Evolutionary conservation across 2,113 vertebrate genomes (phyloP).

Genomic region (Stercorarius parasiticus): DNA sequence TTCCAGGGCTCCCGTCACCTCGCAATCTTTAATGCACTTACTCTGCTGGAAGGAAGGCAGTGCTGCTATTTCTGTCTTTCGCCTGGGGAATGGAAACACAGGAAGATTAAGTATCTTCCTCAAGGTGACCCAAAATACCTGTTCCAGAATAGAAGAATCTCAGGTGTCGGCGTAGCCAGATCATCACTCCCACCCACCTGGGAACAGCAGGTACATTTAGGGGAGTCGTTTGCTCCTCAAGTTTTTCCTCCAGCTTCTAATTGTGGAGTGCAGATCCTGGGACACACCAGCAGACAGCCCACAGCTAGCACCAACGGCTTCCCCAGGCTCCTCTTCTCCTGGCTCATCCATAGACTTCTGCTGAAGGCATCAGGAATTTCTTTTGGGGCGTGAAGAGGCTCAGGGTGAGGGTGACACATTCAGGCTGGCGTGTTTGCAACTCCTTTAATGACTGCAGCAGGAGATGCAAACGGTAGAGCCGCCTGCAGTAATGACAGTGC

Average conservation of each 20-base stretch:
- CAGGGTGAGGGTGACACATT: neutral
- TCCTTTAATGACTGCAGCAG: neutral
- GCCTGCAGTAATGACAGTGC: neutral
- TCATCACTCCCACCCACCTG: neutral
- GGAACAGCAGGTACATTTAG: neutral
- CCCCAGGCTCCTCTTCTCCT: neutral
- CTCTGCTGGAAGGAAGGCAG: neutral
- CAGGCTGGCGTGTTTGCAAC: fast-evolving
- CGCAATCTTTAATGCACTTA: neutral
- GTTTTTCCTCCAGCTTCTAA: neutral
- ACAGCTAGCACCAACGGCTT: neutral
- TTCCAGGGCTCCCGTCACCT: neutral
- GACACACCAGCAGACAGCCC: neutral
- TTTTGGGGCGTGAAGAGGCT: fast-evolving
- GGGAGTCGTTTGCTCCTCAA: neutral
- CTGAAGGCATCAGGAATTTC: neutral
- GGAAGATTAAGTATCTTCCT: neutral
- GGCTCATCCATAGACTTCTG: neutral
- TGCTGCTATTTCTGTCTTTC: neutral
- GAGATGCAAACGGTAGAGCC: neutral
- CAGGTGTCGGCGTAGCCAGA: neutral
- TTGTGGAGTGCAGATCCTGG: neutral
- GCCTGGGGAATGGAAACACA: neutral
- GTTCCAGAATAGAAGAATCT: neutral
- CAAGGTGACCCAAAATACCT: slow-evolving; percentile 1